phyloP scores from a whole-genome alignment of 2,797 vertebrate genomes.

The Lepilemur ruficaudatus region DNA sequence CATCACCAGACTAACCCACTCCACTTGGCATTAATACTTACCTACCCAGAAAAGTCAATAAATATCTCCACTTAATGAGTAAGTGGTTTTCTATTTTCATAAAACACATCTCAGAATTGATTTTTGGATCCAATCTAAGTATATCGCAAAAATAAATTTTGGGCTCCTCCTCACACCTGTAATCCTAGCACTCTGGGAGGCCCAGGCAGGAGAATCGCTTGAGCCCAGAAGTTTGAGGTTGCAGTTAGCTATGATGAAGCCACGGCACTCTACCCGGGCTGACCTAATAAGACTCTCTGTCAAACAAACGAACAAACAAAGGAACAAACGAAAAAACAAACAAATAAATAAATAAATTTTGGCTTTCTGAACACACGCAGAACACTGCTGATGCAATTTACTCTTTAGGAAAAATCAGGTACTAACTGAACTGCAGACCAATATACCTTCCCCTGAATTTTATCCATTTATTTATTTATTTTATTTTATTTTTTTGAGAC shows the following conservation, averaged over 20 bases:
- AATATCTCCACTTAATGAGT: neutral
- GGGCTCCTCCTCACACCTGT: too few relatives aligned
- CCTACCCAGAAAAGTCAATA: slow-evolving; percentile 13
- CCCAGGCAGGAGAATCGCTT: too few relatives aligned
- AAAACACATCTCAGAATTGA: neutral
- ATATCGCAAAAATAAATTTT: neutral
- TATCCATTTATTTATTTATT: neutral
- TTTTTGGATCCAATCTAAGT: neutral
- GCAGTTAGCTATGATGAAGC: too few relatives aligned
- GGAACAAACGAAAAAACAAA: too few relatives aligned
- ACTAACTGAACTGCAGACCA: neutral
- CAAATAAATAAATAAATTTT: neutral
- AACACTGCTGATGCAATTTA: neutral
- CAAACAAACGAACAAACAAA: too few relatives aligned
- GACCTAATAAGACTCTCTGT: too few relatives aligned
- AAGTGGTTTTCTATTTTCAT: slow-evolving; percentile 1
- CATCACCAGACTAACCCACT: neutral
- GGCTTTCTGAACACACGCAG: neutral
- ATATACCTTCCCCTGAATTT: neutral
- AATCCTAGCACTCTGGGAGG: too few relatives aligned
- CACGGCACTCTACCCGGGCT: too few relatives aligned
- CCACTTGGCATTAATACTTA: neutral
- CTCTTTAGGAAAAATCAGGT: neutral
- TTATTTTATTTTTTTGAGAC: too few relatives aligned
- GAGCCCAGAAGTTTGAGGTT: too few relatives aligned